A percentile compares a stretch with the other conserved stretches of the same genome.
Evolutionary conservation across 1,140 invertebrate species (phyloP).

Genomic region (Saccostrea glomerata): DNA sequence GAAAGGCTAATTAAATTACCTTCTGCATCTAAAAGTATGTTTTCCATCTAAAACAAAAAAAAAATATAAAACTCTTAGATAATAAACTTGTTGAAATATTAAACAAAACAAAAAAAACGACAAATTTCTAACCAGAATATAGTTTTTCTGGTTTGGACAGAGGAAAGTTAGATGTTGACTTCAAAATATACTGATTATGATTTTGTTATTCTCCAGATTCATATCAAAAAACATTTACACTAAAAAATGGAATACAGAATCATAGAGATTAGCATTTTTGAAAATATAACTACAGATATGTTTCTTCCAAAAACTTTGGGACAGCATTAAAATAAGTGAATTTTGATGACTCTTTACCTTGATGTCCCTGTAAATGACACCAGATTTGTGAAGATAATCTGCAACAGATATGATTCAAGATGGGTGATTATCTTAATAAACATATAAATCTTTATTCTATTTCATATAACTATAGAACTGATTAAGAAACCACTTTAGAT

Average conservation of each 20-base stretch:
- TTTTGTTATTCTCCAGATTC: neutral
- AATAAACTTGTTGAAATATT: too few species aligned
- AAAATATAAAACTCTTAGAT: neutral
- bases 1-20: constrained; percentile 63
- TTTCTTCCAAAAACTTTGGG: too few species aligned
- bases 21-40: constrained; percentile 89
- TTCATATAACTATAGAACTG: constrained; percentile 19
- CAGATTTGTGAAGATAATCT: constrained; percentile 96
- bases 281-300: too few species aligned
- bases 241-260: neutral
- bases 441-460: neutral
- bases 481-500: too few species aligned
- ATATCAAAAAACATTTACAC: neutral
- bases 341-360: constrained; percentile 82
- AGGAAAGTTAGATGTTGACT: too few species aligned
- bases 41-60: constrained; percentile 85
- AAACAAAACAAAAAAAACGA: too few species aligned
- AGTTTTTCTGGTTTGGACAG: too few species aligned
- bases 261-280: too few species aligned
- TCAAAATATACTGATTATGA: too few species aligned
- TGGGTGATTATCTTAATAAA: neutral
- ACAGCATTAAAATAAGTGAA: neutral
- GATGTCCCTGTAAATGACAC: constrained; percentile 93
- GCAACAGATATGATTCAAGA: constrained; percentile 72
- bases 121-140: too few species aligned